Evolutionary conservation across 2,797 vertebrate genomes (phyloP).

Genomic region (Sylvia borin): DNA sequence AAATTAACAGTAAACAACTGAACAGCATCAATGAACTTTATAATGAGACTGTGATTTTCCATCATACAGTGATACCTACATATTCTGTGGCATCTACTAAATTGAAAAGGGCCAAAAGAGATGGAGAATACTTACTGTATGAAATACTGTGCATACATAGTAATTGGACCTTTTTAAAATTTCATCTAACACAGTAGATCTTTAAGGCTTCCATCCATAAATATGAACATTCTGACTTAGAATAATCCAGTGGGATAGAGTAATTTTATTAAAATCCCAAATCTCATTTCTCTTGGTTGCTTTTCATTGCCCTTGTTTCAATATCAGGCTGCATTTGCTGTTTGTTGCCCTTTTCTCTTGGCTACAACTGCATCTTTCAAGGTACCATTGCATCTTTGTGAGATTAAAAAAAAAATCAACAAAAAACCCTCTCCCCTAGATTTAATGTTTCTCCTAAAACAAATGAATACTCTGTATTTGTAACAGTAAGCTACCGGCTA

Average conservation of each 20-base stretch:
- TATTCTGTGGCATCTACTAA: neutral
- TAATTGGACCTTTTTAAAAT: neutral
- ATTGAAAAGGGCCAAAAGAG: neutral
- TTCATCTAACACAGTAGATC: neutral
- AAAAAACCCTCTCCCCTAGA: neutral
- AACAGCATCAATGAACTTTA: constrained; percentile 8
- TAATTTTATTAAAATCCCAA: neutral
- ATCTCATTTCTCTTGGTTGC: neutral
- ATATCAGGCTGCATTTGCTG: neutral
- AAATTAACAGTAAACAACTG: constrained; percentile 50
- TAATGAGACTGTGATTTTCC: neutral
- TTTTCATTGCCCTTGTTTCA: neutral
- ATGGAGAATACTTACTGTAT: neutral
- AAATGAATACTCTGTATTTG: neutral
- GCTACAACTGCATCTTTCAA: neutral
- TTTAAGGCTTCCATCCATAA: neutral
- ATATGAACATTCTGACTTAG: neutral
- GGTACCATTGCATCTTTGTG: neutral
- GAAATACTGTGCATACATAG: neutral
- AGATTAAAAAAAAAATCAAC: neutral
- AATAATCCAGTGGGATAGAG: neutral
- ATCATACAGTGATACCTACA: neutral
- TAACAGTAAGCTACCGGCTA: neutral
- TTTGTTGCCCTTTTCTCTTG: neutral
- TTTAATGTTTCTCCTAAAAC: neutral